phyloP scores from a whole-genome alignment of 2,797 vertebrate genomes.

The Columba guinea region DNA sequence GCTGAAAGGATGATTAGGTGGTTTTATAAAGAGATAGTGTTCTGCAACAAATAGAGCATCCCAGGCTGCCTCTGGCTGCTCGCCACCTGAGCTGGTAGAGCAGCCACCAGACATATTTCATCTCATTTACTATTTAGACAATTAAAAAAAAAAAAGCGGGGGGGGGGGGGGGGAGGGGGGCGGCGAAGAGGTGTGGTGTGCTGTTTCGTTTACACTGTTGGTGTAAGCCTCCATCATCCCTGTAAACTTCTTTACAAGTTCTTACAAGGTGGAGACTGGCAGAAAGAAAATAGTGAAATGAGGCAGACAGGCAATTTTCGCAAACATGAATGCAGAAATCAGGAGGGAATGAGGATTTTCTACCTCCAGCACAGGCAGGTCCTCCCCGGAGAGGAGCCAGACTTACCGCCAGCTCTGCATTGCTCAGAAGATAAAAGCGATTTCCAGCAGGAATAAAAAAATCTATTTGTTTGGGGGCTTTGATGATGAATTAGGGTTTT shows the following conservation, averaged over 20 bases:
- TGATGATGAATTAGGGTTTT: neutral
- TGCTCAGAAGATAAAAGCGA: neutral
- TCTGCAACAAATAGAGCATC: neutral
- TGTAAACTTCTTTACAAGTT: neutral
- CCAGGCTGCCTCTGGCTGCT: neutral
- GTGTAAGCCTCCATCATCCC: neutral
- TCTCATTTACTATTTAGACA: neutral
- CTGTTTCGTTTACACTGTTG: neutral
- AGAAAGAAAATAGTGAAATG: neutral
- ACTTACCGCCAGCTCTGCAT: neutral
- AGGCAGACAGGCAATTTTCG: neutral
- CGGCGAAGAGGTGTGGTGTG: too few species aligned
- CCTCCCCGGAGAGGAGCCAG: neutral
- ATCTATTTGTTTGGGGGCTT: neutral
- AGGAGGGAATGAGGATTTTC: neutral
- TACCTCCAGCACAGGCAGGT: neutral
- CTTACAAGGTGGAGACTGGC: neutral
- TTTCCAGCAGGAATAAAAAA: neutral
- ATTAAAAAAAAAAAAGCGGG: neutral
- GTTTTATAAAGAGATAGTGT: neutral
- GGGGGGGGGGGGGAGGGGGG: too few species aligned
- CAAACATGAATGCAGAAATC: neutral
- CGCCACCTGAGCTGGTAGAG: accelerated
- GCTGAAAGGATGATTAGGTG: neutral
- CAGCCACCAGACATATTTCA: neutral